Conservation (phyloP, 2,797 vertebrate species). For the Pseudomugil tenellus region DNA sequence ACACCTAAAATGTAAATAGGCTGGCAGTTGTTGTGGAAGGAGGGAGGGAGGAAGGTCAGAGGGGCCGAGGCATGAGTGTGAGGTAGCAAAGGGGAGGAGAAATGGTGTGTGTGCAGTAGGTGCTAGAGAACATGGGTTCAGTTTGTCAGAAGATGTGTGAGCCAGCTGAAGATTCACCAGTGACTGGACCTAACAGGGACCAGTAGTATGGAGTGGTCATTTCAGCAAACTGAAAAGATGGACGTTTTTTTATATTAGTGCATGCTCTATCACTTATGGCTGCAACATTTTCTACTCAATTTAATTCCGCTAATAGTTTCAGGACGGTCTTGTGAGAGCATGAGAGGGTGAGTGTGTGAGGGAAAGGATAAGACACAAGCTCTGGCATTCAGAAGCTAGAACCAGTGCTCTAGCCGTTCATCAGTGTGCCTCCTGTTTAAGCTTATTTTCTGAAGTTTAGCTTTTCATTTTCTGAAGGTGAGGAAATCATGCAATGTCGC, state of each 20-base stretch:
- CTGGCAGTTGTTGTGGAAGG: constrained; percentile 63
- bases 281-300: constrained; percentile 2
- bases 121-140: constrained; percentile 55
- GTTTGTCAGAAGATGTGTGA: constrained; percentile 43
- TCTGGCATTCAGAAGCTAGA: constrained; percentile 46
- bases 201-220: background rate
- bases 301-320: constrained; percentile 16
- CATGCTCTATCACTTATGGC: background rate
- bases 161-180: constrained; percentile 46
- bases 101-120: constrained; percentile 65
- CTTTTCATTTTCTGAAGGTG: constrained; percentile 5
- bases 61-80: constrained; percentile 45
- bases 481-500: background rate
- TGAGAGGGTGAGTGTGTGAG: constrained; percentile 44
- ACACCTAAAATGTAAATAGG: constrained; percentile 78
- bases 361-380: constrained; percentile 56
- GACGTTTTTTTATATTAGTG: constrained; percentile 1
- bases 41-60: constrained; percentile 48
- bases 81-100: constrained; percentile 47
- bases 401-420: constrained; percentile 40
- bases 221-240: constrained; percentile 10
- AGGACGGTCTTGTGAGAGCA: constrained; percentile 29
- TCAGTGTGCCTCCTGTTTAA: constrained; percentile 37
- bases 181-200: constrained; percentile 6
- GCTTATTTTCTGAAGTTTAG: constrained; percentile 1